Evolutionary conservation across 2,797 vertebrate genomes (phyloP).

Genomic region (Ficedula albicollis): DNA sequence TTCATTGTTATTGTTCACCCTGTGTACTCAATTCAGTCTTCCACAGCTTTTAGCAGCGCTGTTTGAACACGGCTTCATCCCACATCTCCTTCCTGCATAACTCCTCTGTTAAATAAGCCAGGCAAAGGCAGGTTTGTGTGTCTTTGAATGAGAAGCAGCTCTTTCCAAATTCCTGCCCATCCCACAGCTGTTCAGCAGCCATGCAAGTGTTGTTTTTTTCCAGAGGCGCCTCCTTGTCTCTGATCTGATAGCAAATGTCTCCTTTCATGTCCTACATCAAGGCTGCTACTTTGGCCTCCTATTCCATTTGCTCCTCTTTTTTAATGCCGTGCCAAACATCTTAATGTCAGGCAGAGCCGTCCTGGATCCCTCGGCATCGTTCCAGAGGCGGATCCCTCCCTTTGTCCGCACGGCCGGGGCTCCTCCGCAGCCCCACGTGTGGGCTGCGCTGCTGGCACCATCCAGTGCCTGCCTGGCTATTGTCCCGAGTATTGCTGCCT

Average conservation of each 20-base stretch:
- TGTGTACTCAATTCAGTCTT: background rate
- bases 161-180: background rate
- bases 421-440: background rate
- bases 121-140: background rate
- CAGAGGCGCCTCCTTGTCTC: background rate
- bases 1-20: background rate
- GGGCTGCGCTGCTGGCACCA: background rate
- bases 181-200: background rate
- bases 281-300: conserved; percentile 32
- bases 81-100: background rate
- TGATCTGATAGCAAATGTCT: conserved; percentile 54
- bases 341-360: background rate
- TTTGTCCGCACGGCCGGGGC: background rate
- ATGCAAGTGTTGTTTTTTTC: background rate
- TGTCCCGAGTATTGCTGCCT: background rate
- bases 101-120: background rate
- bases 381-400: background rate
- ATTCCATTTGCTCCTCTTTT: conserved; percentile 25
- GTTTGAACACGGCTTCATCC: background rate
- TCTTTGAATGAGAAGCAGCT: background rate
- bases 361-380: background rate
- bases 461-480: too few relatives aligned
- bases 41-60: background rate
- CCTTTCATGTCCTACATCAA: conserved; percentile 52
- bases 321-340: conserved; percentile 10